These are phyloP conservation scores for Scrobipalpa costella DNA, from an alignment of 2,888 invertebrate species.

Conservation along the genomic window DNA sequence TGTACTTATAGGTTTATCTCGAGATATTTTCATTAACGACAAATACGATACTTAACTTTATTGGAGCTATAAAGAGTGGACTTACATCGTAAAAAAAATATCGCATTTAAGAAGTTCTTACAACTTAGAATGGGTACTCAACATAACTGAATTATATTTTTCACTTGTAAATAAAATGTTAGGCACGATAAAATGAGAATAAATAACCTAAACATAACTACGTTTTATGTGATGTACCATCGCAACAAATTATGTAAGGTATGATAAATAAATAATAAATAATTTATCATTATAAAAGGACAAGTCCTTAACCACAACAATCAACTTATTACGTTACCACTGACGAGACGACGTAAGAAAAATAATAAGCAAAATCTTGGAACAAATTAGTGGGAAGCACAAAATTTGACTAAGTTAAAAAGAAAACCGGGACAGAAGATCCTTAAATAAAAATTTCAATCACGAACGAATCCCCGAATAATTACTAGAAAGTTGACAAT, in stretches of 20 bases:
- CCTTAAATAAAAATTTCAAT: slow-evolving; percentile 23
- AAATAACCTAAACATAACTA: no score
- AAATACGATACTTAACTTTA: not conserved
- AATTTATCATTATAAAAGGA: not conserved
- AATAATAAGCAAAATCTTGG: not conserved
- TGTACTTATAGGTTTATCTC: slow-evolving; percentile 4
- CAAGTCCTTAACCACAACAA: not conserved
- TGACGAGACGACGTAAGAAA: not conserved
- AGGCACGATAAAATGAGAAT: no score
- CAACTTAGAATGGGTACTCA: not conserved
- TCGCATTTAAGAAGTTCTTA: not conserved
- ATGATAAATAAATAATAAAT: no score
- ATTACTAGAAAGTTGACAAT: slow-evolving; percentile 30
- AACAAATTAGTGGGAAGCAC: slow-evolving; percentile 3
- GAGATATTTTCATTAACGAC: not conserved
- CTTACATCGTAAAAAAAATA: not conserved
- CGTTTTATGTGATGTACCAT: no score
- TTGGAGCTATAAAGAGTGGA: slow-evolving; percentile 4
- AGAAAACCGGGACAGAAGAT: not conserved
- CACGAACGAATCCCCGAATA: slow-evolving; percentile 29
- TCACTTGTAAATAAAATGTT: not conserved
- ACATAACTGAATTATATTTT: not conserved
- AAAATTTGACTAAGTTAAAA: slow-evolving; percentile 9
- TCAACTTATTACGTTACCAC: not conserved
- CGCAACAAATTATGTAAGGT: no score